These are phyloP conservation scores for Bos taurus DNA, from an alignment of 2,113 vertebrate genomes.

Conservation along the genomic window DNA sequence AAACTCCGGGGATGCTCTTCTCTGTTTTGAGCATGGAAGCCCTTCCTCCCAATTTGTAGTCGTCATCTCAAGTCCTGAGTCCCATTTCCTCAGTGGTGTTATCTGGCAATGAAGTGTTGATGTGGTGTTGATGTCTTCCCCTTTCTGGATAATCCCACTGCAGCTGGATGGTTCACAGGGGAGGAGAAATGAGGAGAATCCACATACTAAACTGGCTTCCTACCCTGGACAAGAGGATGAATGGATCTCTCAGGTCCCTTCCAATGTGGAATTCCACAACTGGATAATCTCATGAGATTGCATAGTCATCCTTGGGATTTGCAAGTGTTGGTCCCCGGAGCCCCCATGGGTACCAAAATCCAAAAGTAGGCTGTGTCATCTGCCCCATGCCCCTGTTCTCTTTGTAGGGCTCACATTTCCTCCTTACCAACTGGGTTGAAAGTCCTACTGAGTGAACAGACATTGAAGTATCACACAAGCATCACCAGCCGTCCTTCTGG, in stretches of 20 bases:
- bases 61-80: background rate
- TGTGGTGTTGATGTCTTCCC: background rate
- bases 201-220: background rate
- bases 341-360: background rate
- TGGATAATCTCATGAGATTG: background rate
- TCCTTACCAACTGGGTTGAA: background rate
- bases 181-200: background rate
- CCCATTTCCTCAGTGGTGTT: background rate
- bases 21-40: background rate
- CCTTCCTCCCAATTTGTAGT: background rate
- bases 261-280: background rate
- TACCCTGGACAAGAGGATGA: background rate
- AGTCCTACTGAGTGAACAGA: background rate
- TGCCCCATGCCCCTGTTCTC: accelerated
- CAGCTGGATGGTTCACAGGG: background rate
- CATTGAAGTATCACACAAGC: background rate
- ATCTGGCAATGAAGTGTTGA: background rate
- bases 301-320: background rate
- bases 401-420: background rate
- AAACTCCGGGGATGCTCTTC: background rate
- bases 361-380: background rate
- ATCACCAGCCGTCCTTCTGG: background rate
- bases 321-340: background rate
- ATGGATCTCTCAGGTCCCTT: background rate
- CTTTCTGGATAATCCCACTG: background rate